phyloP scores from a whole-genome alignment of 2,113 vertebrate genomes.

The Scolopax mira region DNA sequence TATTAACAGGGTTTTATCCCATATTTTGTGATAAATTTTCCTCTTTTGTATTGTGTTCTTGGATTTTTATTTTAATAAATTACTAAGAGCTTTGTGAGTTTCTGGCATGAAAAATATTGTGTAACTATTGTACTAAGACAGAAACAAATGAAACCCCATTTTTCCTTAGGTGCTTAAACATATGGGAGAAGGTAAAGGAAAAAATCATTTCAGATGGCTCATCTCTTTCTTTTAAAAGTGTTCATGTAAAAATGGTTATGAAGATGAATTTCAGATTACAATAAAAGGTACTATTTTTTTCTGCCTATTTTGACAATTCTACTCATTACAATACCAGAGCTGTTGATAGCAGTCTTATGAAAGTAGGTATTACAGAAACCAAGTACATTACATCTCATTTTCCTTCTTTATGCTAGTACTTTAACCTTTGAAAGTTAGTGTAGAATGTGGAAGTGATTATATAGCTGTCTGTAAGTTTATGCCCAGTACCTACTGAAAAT shows the following conservation, averaged over 20 bases:
- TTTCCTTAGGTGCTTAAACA: not conserved
- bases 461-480: slow-evolving; percentile 20
- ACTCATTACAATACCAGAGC: not conserved
- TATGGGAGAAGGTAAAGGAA: not conserved
- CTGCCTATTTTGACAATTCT: not conserved
- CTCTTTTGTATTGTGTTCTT: not conserved
- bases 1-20: not conserved
- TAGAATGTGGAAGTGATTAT: not conserved
- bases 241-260: not conserved
- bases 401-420: not conserved
- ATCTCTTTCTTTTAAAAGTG: not conserved
- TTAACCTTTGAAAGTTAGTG: not conserved
- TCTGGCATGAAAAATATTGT: not conserved
- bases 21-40: not conserved
- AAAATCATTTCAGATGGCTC: not conserved
- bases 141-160: not conserved
- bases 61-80: not conserved
- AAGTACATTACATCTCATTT: not conserved
- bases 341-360: not conserved
- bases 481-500: not conserved
- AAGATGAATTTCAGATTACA: not conserved
- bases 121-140: not conserved
- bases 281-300: not conserved
- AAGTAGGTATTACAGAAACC: not conserved
- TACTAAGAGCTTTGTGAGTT: not conserved